Base-by-base conservation (phyloP, 2,888 invertebrate genomes). In the Meganola albula region DNA sequence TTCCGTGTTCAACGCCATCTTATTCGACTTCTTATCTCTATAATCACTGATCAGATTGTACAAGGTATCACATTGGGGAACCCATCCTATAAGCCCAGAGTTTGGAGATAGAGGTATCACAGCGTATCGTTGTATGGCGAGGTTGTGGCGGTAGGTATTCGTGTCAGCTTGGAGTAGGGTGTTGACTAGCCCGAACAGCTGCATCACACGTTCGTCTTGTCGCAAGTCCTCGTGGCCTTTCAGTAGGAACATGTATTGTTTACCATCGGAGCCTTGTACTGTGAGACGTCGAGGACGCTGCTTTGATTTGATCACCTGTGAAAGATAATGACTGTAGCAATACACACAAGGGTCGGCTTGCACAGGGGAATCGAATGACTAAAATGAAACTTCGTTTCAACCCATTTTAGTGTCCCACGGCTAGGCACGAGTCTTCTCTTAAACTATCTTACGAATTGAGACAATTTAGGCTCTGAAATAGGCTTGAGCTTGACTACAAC, bases 191-290 rank as follows among this genome's bases (percentile, higher is more conserved):
- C 99, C 98, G 74, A 92, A 99, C 11, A 96, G 88, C 75, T 99
- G 99, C 99, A 99, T 99, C 2, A 99, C 99, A 24, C 99, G 88
- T 74, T 99, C 99, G 74, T 99, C 99, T 74, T 99, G 99, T 1
- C 99, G 88, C 41, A 99, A 84, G 87, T 99, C 99, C 80, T 99
- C 99, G 76, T 99, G 99, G 0, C 99, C 99, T 76, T 99, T 99
- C 44, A 99, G 87, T 23, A 99, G 86, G 88, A 99, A 99, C 93
- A 96, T 96, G 82, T 98, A 99, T 61, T 99, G 97, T 62, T 96
- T 95, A 31, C 99, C 99, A 70, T 99, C 97, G 38, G 96, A 96
- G 2, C 98, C 98, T 74, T 90, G 82, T 47, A 99, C 96, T 53
- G 94, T 93, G 1, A 99, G 88, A 51, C 99, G 98, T 10, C 99